Evolutionary conservation across 2,797 vertebrate species (phyloP).

Genomic region (Antrozous pallidus): DNA sequence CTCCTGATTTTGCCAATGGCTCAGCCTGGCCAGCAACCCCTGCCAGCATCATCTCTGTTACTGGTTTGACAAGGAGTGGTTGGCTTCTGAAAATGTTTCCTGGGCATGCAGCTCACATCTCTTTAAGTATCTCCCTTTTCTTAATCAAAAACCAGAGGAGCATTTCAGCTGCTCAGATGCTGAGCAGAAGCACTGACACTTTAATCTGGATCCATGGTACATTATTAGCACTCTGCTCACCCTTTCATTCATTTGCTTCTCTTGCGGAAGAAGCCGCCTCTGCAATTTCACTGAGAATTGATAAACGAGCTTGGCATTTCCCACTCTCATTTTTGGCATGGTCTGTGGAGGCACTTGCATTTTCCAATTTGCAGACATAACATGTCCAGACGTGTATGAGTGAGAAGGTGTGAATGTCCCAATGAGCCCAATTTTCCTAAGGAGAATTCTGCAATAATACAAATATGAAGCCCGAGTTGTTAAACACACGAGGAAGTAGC

Average conservation of each 20-base stretch:
- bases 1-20: not conserved
- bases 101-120: not conserved
- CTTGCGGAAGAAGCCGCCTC: not conserved
- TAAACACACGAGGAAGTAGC: not conserved
- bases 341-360: conserved; percentile 49
- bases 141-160: conserved; percentile 54
- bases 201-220: not conserved
- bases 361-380: conserved; percentile 71
- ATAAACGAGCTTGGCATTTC: conserved; percentile 58
- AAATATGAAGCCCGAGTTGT: not conserved
- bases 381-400: conserved; percentile 65
- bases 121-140: conserved; percentile 25
- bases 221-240: conserved; percentile 55
- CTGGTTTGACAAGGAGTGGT: not conserved
- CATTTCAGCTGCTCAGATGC: conserved; percentile 34
- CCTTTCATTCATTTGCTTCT: conserved; percentile 61
- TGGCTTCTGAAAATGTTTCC: not conserved
- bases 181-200: conserved; percentile 42
- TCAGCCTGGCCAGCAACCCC: not conserved
- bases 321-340: conserved; percentile 38
- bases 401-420: conserved; percentile 38
- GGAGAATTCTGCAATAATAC: conserved; percentile 15
- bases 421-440: conserved; percentile 54
- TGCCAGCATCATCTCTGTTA: not conserved
- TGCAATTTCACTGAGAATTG: conserved; percentile 33